Evolutionary conservation across 2,888 invertebrate species (phyloP).

Genomic region (Scaptomyza tumidula): DNA sequence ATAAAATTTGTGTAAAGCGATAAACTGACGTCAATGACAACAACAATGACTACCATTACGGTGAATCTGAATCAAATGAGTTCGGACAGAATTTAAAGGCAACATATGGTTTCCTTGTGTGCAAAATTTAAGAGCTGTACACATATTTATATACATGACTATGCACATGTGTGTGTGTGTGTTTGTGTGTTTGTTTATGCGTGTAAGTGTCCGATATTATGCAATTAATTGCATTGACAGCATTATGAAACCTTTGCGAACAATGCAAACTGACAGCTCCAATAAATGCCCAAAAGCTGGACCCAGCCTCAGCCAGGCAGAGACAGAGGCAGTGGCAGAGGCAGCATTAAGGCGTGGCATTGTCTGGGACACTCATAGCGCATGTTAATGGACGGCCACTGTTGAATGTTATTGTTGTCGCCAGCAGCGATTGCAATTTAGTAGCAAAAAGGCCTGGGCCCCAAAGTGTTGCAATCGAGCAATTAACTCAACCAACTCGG

Average conservation of each 20-base stretch:
- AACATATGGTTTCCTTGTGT: slow-evolving; percentile 34
- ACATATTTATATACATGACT: slow-evolving; percentile 11
- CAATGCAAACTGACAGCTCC: slow-evolving; percentile 73
- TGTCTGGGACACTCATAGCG: slow-evolving; percentile 38
- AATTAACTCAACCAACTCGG: slow-evolving; percentile 55
- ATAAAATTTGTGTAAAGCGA: slow-evolving; percentile 56
- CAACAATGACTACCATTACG: slow-evolving; percentile 24
- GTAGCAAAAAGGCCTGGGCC: slow-evolving; percentile 61
- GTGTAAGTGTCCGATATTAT: slow-evolving; percentile 58
- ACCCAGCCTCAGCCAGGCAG: slow-evolving; percentile 3
- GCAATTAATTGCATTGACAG: slow-evolving; percentile 79
- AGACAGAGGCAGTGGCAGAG: neutral
- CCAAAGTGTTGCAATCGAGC: slow-evolving; percentile 65
- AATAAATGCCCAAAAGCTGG: slow-evolving; percentile 60
- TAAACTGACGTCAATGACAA: slow-evolving; percentile 43
- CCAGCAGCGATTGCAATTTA: slow-evolving; percentile 72
- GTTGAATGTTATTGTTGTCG: slow-evolving; percentile 57
- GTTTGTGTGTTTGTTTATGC: slow-evolving; percentile 10
- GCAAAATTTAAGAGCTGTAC: slow-evolving; percentile 50
- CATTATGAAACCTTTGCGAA: slow-evolving; percentile 74
- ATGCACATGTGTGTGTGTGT: slow-evolving; percentile 10
- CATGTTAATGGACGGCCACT: slow-evolving; percentile 58
- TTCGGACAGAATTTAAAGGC: slow-evolving; percentile 50
- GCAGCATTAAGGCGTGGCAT: slow-evolving; percentile 39
- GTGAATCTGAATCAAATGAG: slow-evolving; percentile 39